Conservation (phyloP, 2,888 invertebrate genomes). For the Drosophila helvetica region DNA sequence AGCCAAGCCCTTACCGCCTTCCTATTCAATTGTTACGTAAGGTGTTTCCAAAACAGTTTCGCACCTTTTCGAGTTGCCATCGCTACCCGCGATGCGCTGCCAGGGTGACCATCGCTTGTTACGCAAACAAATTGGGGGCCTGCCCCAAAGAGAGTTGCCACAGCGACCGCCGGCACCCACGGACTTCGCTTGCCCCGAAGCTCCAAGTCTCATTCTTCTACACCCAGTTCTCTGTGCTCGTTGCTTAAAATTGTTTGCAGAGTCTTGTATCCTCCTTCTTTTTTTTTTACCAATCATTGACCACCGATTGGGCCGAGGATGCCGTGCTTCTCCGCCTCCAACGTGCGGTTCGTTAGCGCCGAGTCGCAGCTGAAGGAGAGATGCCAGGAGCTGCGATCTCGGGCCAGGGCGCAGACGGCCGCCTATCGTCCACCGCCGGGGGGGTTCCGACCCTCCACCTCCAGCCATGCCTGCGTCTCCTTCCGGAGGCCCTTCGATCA, state of each 20-base stretch:
- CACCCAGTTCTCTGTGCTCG: constrained; percentile 3
- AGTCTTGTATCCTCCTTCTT: neutral
- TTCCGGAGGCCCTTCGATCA: constrained; percentile 55
- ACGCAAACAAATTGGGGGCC: constrained; percentile 49
- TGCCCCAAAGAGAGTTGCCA: constrained; percentile 9
- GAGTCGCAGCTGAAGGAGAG: constrained; percentile 56
- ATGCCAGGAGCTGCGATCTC: constrained; percentile 56
- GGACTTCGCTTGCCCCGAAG: neutral
- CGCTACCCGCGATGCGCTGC: constrained; percentile 50
- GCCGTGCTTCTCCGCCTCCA: constrained; percentile 78
- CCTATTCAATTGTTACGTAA: constrained; percentile 28
- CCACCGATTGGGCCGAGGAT: constrained; percentile 41
- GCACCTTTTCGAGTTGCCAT: constrained; percentile 34
- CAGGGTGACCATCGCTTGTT: constrained; percentile 68
- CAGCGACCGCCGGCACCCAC: constrained; percentile 5
- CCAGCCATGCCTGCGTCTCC: constrained; percentile 4
- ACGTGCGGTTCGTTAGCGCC: constrained; percentile 66
- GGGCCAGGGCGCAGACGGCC: constrained; percentile 65
- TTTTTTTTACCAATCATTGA: neutral
- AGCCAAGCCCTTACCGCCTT: neutral
- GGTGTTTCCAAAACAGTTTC: constrained; percentile 49
- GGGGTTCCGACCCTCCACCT: constrained; percentile 50
- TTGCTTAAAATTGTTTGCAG: neutral
- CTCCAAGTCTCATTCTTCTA: neutral
- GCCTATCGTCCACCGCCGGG: constrained; percentile 58